Conservation (phyloP, 1,140 invertebrate genomes). For the Heliconius eleuchia region DNA sequence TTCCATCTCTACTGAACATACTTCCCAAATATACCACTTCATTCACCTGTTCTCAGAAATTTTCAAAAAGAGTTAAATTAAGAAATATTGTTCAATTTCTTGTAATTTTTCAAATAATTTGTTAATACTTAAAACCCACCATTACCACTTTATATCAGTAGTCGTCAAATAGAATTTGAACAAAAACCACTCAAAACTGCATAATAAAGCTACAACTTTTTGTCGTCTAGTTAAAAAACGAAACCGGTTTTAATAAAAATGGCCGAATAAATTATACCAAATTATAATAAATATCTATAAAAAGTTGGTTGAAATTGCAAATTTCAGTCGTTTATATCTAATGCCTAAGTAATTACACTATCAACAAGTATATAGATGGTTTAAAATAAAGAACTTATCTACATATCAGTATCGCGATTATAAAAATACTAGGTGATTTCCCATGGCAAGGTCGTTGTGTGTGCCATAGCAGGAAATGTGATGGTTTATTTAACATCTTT, state of each 20-base stretch:
- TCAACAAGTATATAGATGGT: background rate
- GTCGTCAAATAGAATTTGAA: background rate
- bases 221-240: background rate
- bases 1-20: too few relatives aligned
- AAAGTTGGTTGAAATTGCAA: background rate
- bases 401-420: background rate
- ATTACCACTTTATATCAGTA: too few relatives aligned
- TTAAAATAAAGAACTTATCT: conserved; percentile 7
- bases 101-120: background rate
- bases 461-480: conserved; percentile 32
- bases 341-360: conserved; percentile 8
- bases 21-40: too few relatives aligned
- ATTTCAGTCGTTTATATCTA: background rate
- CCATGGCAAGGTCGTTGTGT: conserved; percentile 30
- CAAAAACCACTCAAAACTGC: background rate
- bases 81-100: too few relatives aligned
- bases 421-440: conserved; percentile 35
- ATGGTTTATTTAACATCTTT: conserved; percentile 23
- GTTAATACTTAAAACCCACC: background rate
- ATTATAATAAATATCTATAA: background rate
- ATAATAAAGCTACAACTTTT: background rate
- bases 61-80: too few relatives aligned
- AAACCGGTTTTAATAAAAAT: background rate
- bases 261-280: conserved; percentile 1
- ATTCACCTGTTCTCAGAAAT: too few relatives aligned